A percentile compares a stretch with the other conserved stretches of the same genome.
phyloP scores from a whole-genome alignment of 2,797 vertebrate genomes.

The Liasis olivaceus region DNA sequence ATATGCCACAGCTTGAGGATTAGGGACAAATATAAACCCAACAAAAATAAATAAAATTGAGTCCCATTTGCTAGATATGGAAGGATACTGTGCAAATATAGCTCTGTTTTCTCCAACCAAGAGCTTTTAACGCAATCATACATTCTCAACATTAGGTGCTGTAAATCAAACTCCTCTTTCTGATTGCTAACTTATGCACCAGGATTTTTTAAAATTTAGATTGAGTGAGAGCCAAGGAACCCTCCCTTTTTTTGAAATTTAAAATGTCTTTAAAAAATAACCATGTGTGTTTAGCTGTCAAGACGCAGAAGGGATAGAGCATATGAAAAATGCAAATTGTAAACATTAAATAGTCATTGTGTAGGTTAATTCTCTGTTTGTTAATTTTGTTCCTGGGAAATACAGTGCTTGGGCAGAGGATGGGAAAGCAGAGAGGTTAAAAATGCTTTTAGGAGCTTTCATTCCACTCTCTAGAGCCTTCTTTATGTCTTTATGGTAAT shows the following conservation, averaged over 20 bases:
- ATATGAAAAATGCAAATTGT: not conserved
- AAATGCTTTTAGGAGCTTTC: slow-evolving; percentile 35
- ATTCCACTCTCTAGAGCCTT: slow-evolving; percentile 15
- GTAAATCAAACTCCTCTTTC: not conserved
- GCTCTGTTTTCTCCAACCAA: not conserved
- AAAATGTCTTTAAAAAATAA: not conserved
- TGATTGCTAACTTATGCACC: not conserved
- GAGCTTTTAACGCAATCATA: not conserved
- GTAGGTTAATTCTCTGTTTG: not conserved
- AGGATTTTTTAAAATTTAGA: not conserved
- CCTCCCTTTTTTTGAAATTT: not conserved
- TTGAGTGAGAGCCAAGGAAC: not conserved
- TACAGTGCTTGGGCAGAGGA: not conserved
- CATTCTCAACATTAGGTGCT: not conserved
- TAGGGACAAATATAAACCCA: not conserved
- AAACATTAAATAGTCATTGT: slow-evolving; percentile 18
- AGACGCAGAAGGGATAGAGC: slow-evolving; percentile 2
- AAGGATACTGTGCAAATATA: not conserved
- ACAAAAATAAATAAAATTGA: not conserved
- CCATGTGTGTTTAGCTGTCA: not conserved
- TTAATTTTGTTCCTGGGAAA: not conserved
- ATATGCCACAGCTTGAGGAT: no score
- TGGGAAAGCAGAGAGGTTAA: slow-evolving; percentile 19
- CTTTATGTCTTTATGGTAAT: slow-evolving; percentile 24
- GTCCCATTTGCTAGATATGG: not conserved